Conservation (phyloP, 2,888 invertebrate species). For the Clepsis dumicolana region DNA sequence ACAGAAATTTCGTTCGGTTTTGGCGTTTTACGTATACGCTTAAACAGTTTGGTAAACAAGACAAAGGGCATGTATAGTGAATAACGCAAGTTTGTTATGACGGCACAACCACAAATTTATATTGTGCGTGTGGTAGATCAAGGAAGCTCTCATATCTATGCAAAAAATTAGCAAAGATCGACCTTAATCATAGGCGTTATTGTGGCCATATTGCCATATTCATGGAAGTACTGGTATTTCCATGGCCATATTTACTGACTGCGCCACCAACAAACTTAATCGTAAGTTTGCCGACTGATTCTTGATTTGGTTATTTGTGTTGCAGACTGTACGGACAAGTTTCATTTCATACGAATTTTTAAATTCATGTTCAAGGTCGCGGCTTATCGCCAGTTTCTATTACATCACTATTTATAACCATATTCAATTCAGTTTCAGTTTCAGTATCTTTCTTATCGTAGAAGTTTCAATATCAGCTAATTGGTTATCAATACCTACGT, state of each 20-base stretch:
- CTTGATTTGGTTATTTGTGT: constrained; percentile 29
- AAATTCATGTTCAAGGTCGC: constrained; percentile 42
- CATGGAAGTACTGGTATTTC: too few relatives aligned
- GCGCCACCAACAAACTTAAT: neutral
- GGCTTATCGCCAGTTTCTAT: constrained; percentile 30
- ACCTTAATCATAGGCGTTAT: neutral
- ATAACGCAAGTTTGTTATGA: constrained; percentile 21
- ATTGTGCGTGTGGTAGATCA: neutral
- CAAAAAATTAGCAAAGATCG: neutral
- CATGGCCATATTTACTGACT: neutral
- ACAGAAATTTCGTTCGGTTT: neutral
- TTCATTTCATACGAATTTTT: neutral
- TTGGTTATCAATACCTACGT: constrained; percentile 30
- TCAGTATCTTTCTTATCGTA: constrained; percentile 25
- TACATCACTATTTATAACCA: constrained; percentile 41
- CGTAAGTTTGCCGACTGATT: constrained; percentile 11
- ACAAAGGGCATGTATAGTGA: constrained; percentile 5
- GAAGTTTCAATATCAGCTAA: constrained; percentile 3
- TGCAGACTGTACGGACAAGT: constrained; percentile 31
- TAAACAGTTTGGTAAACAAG: neutral
- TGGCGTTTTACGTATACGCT: constrained; percentile 14
- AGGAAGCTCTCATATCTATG: neutral
- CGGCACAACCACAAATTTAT: neutral
- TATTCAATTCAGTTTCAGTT: neutral
- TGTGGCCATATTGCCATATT: too few relatives aligned